These are phyloP conservation scores for Pecten maximus DNA, from an alignment of 2,888 invertebrate species.

Conservation along the genomic window DNA sequence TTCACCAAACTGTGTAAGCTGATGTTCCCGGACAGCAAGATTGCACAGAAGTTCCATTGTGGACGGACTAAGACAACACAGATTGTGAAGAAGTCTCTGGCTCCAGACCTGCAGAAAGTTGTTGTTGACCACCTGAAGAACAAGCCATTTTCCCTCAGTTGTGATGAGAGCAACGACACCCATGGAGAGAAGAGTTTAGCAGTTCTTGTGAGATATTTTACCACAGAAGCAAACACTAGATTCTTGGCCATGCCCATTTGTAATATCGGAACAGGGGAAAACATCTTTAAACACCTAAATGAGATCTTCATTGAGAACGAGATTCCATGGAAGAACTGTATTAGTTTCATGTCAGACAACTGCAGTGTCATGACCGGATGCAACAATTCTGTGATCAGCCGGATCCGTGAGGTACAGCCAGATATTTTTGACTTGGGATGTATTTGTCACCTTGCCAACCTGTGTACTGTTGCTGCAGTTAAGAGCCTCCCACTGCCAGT, in stretches of 20 bases:
- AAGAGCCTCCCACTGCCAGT: constrained; percentile 52
- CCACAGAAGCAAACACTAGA: not conserved
- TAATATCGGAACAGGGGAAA: constrained; percentile 16
- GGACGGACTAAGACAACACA: constrained; percentile 40
- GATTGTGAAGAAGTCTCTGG: constrained; percentile 39
- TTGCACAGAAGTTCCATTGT: constrained; percentile 44
- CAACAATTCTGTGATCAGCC: not conserved
- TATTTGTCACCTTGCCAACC: constrained; percentile 51
- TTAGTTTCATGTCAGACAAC: not conserved
- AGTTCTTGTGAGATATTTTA: constrained; percentile 30
- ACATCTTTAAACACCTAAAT: not conserved
- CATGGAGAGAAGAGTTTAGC: constrained; percentile 39
- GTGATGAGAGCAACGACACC: constrained; percentile 35
- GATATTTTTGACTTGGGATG: not conserved
- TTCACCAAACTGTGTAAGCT: constrained; percentile 2
- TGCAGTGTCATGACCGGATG: not conserved
- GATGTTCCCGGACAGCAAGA: constrained; percentile 49
- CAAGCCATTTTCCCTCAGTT: constrained; percentile 27
- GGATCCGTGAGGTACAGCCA: not conserved
- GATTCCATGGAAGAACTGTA: not conserved
- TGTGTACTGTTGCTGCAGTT: constrained; percentile 46
- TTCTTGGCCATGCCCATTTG: constrained; percentile 38
- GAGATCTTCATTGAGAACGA: not conserved
- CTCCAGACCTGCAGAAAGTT: constrained; percentile 43
- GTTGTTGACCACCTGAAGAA: no score